Conservation (phyloP, 2,888 invertebrate genomes). For the Cristatella mucedo region DNA sequence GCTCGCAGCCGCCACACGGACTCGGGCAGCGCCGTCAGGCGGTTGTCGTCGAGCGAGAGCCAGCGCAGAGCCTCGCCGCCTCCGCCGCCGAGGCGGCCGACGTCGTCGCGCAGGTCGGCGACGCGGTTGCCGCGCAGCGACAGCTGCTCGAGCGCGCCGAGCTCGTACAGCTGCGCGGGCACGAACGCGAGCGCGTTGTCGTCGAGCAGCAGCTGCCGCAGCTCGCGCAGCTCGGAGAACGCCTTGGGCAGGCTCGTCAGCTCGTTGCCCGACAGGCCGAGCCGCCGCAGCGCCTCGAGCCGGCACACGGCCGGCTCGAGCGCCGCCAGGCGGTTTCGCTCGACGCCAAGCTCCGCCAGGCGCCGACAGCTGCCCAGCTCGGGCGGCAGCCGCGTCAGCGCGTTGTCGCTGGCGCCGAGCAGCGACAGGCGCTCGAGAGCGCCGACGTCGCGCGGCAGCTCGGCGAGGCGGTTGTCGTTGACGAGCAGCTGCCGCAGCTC, state of each 20-base stretch:
- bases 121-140: constrained; percentile 8
- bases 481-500: constrained; percentile 2
- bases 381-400: constrained; percentile 20
- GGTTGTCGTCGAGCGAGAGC: constrained; percentile 7
- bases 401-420: constrained; percentile 26
- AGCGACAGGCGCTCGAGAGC: constrained; percentile 20
- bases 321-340: constrained; percentile 10
- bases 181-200: constrained; percentile 6
- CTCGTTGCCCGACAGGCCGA: constrained; percentile 8
- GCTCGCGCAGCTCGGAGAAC: constrained; percentile 2
- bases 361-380: constrained; percentile 17
- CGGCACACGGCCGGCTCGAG: constrained; percentile 24
- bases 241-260: constrained; percentile 7
- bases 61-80: constrained; percentile 43
- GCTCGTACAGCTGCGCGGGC: constrained; percentile 1
- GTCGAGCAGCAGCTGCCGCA: constrained; percentile 1
- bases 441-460: constrained; percentile 41
- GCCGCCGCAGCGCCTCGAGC: constrained; percentile 20
- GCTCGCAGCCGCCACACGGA: background rate
- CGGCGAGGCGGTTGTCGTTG: background rate
- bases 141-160: constrained; percentile 15
- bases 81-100: constrained; percentile 81
- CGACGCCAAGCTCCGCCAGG: constrained; percentile 1
- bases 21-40: constrained; percentile 4
- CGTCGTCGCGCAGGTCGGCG: constrained; percentile 42